Evolutionary conservation across 2,113 vertebrate species (phyloP).

Genomic region (Pteruthius melanotis): DNA sequence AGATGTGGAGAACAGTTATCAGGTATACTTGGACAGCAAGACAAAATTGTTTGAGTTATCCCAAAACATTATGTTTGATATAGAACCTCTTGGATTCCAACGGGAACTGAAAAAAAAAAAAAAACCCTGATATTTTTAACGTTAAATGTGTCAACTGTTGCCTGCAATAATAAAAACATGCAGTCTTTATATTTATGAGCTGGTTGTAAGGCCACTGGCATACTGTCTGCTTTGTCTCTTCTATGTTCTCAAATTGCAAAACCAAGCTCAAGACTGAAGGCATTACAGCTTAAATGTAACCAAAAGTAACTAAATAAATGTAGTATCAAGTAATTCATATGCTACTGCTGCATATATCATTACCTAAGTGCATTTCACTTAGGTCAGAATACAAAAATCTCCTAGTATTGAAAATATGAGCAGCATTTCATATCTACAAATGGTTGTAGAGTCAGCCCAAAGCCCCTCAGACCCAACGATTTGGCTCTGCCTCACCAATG

Average conservation of each 20-base stretch:
- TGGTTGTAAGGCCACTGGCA: not conserved
- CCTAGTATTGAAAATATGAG: not conserved
- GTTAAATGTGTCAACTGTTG: not conserved
- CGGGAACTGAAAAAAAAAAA: not conserved
- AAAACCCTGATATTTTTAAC: not conserved
- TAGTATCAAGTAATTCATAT: not conserved
- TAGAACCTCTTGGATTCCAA: not conserved
- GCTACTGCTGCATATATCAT: not conserved
- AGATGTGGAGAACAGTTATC: not conserved
- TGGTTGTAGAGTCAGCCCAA: not conserved
- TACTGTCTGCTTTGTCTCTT: not conserved
- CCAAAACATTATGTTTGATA: not conserved
- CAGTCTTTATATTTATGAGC: not conserved
- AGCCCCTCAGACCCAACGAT: not conserved
- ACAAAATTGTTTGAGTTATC: not conserved
- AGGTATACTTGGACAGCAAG: not conserved
- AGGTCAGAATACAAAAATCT: not conserved
- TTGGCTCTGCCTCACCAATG: accelerated
- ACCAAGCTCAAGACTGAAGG: not conserved
- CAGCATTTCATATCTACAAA: not conserved
- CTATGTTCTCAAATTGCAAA: not conserved
- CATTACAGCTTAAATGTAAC: not conserved
- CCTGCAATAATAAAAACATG: not conserved
- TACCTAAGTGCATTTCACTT: not conserved
- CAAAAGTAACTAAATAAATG: not conserved